A percentile compares a stretch with the other conserved stretches of the same genome.
Evolutionary conservation across 2,113 vertebrate genomes (phyloP).

Genomic region (Anhinga anhinga): DNA sequence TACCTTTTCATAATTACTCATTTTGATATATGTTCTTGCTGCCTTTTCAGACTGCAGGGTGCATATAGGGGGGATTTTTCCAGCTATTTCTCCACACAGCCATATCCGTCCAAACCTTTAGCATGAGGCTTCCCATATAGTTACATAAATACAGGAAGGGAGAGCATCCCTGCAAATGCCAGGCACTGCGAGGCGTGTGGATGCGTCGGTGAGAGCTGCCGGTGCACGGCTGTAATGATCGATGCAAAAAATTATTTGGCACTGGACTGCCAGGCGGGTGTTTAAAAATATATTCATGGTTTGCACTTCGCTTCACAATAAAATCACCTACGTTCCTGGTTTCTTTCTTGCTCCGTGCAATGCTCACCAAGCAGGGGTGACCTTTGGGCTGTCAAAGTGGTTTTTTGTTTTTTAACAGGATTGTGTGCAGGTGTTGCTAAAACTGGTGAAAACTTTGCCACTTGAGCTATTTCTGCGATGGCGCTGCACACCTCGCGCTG

Average conservation of each 20-base stretch:
- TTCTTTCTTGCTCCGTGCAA: not conserved
- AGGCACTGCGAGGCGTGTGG: not conserved
- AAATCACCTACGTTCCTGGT: not conserved
- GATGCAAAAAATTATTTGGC: not conserved
- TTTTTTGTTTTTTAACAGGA: not conserved
- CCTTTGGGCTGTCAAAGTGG: not conserved
- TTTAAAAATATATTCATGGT: not conserved
- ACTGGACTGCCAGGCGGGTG: not conserved
- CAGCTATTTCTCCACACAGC: not conserved
- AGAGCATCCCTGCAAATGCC: not conserved
- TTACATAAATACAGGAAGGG: not conserved
- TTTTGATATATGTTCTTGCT: not conserved
- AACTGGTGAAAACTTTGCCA: not conserved
- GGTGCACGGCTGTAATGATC: not conserved
- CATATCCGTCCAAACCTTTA: not conserved
- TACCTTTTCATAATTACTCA: not conserved
- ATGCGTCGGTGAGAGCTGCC: not conserved
- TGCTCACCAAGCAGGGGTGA: not conserved
- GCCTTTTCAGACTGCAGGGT: not conserved
- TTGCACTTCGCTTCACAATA: not conserved
- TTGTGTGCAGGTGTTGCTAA: not conserved
- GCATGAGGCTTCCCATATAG: not conserved
- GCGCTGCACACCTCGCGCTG: accelerated
- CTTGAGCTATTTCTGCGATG: not conserved
- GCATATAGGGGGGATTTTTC: not conserved